A percentile compares a stretch with the other conserved stretches of the same genome.
Evolutionary conservation across 1,140 invertebrate genomes (phyloP).

Genomic region (Drosophila baimaii): DNA sequence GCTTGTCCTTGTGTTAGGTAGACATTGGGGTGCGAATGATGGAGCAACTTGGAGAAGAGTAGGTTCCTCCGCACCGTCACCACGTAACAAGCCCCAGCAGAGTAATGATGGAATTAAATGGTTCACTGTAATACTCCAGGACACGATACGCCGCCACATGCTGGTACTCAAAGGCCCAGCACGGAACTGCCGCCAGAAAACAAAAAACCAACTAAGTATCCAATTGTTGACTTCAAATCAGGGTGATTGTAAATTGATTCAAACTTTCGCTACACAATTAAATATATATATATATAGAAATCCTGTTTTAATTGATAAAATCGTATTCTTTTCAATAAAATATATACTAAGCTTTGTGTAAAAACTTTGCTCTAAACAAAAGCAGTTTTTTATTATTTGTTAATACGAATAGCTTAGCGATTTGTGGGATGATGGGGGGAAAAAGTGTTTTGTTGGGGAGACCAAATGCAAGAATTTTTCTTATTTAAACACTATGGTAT

Average conservation of each 20-base stretch:
- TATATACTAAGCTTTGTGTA: constrained; percentile 47
- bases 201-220: too few species aligned
- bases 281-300: too few species aligned
- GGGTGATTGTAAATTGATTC: too few species aligned
- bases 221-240: too few species aligned
- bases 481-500: constrained; percentile 96
- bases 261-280: too few species aligned
- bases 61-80: background rate
- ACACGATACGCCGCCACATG: too few species aligned
- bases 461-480: constrained; percentile 66
- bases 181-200: too few species aligned
- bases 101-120: background rate
- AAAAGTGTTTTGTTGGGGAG: constrained; percentile 10
- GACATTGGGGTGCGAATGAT: background rate
- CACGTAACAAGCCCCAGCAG: background rate
- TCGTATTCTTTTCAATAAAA: constrained; percentile 1
- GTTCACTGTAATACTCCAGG: too few species aligned
- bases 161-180: too few species aligned
- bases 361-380: constrained; percentile 67
- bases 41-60: background rate
- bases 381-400: constrained; percentile 62
- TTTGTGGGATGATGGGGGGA: constrained; percentile 38
- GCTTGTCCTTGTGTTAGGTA: background rate
- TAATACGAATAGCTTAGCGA: constrained; percentile 51
- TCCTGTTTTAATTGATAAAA: too few species aligned